These are phyloP conservation scores for Leptarthrus brevirostris DNA, from an alignment of 2,888 invertebrate genomes.

Conservation along the genomic window DNA sequence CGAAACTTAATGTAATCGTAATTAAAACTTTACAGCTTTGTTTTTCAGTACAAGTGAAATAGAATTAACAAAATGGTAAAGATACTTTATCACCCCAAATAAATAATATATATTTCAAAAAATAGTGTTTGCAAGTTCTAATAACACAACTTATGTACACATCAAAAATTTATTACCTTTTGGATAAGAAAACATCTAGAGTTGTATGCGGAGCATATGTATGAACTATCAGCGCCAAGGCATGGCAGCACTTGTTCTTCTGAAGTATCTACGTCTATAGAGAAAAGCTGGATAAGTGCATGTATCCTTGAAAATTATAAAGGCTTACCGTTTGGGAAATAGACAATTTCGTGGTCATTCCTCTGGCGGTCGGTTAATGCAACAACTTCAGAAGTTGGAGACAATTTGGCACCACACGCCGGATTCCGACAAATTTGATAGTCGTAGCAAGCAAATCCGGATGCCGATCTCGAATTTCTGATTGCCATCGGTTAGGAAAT, in stretches of 20 bases:
- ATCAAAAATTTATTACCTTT: slow-evolving; percentile 67
- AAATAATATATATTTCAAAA: no score
- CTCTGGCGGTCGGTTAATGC: background rate
- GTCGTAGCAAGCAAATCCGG: background rate
- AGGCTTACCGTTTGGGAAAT: background rate
- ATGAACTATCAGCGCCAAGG: slow-evolving; percentile 68
- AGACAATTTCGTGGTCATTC: background rate
- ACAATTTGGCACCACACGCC: background rate
- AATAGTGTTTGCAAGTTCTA: no score
- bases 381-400: background rate
- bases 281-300: no score
- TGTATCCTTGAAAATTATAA: no score
- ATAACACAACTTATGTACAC: no score
- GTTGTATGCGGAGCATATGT: slow-evolving; percentile 73
- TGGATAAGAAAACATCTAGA: slow-evolving; percentile 75
- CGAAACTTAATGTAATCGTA: no score
- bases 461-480: background rate
- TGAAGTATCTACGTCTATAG: slow-evolving; percentile 2
- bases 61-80: no score
- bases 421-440: slow-evolving; percentile 29
- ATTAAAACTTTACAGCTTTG: no score
- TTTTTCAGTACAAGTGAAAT: no score
- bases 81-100: no score
- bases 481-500: slow-evolving; percentile 30
- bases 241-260: background rate